Evolutionary conservation across 1,140 invertebrate genomes (phyloP), one percentile per base, ranked within the genome.

Genomic region (Ooceraea biroi): DNA sequence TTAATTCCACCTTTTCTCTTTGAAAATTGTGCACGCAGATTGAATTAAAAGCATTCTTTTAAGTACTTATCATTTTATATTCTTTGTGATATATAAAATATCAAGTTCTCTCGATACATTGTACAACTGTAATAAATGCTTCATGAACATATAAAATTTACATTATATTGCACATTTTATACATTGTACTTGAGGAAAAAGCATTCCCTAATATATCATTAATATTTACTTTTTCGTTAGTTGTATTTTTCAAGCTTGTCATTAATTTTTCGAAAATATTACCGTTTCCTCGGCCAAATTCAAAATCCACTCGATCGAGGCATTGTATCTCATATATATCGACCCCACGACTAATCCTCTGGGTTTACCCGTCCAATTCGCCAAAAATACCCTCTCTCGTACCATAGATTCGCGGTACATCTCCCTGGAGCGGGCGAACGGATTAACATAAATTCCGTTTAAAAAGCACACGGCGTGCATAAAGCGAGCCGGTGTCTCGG

Each of bases 391-490:
- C n/a, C 57, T 77, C n/a, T 17, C 44, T 50, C 60, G 14, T 50
- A 5, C 19, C 25, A 19, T 19, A 61, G 55, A 77, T 52, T 66
- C 46, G 46, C 44, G 73, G 48, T 36, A 50, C 41, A 48, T 36
- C 12, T 61, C 12, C 7, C 57, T 12, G 17, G n/a, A 44, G 27
- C 25, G 74, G 0, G 44, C 65, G 3, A 30, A 12, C 17, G 65
- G 65, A 80, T 80, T 80, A 80, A 80, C 76, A 80, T 80, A 80
- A 80, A 80, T 80, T 58, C 41, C 41, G 50, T n/a, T 44, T 80
- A 60, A 80, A 80, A 80, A 46, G 50, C 30, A 69, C 7, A 65
- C 27, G 58, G 41, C 4, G 27, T 19, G 27, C 44, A 48, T 30
- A 74, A 74, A 74, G 25, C 72, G 11, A 27, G 8, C 36, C 36